Evolutionary conservation across 2,113 vertebrate genomes (phyloP).

Genomic region (Mus musculus): GRCm39 chr12:53219501-53220000

Average conservation of each 20-base stretch:
- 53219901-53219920: not conserved
- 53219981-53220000: not conserved
- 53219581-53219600: not conserved
- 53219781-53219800: not conserved
- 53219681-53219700: not conserved
- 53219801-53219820: not conserved
- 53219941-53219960: not conserved
- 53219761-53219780: not conserved
- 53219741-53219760: constrained; percentile 4
- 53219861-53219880: not conserved
- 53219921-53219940: not conserved
- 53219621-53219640: not conserved
- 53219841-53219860: not conserved
- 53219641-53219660: not conserved
- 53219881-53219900: not conserved
- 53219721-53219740: not conserved
- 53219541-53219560: not conserved
- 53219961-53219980: not conserved
- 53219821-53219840: not conserved
- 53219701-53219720: not conserved
- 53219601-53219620: not conserved
- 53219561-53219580: not conserved
- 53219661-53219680: not conserved
- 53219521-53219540: not conserved
- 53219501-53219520: not conserved